Conservation (phyloP, 2,113 vertebrate species). For the Pterocles orientalis region DNA sequence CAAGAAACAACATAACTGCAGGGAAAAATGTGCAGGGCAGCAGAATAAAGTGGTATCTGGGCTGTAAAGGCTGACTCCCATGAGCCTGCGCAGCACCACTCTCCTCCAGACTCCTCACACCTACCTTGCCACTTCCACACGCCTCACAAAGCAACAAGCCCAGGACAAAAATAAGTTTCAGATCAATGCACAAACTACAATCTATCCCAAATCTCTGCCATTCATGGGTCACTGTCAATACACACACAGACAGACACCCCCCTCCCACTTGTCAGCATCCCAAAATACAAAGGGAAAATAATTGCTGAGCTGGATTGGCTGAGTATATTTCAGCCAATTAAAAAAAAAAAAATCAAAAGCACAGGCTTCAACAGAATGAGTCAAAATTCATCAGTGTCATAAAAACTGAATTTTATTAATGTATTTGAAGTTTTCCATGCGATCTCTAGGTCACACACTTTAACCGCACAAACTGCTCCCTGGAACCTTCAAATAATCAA, state of each 20-base stretch:
- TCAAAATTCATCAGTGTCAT: not conserved
- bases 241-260: not conserved
- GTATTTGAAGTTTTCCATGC: not conserved
- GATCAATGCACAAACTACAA: not conserved
- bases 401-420: not conserved
- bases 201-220: not conserved
- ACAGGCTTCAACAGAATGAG: not conserved
- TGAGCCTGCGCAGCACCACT: not conserved
- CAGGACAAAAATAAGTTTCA: not conserved
- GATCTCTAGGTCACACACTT: not conserved
- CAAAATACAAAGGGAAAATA: not conserved
- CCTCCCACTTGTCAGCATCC: not conserved
- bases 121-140: not conserved
- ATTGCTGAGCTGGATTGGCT: not conserved
- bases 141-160: not conserved
- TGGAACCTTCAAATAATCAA: not conserved
- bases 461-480: not conserved
- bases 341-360: not conserved
- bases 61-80: not conserved
- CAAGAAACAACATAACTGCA: conserved; percentile 41
- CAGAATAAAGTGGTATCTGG: conserved; percentile 29
- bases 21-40: conserved; percentile 51
- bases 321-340: not conserved
- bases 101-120: not conserved
- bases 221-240: not conserved